Conservation (phyloP, 2,888 invertebrate genomes). For the Sminthurides aquaticus region DNA sequence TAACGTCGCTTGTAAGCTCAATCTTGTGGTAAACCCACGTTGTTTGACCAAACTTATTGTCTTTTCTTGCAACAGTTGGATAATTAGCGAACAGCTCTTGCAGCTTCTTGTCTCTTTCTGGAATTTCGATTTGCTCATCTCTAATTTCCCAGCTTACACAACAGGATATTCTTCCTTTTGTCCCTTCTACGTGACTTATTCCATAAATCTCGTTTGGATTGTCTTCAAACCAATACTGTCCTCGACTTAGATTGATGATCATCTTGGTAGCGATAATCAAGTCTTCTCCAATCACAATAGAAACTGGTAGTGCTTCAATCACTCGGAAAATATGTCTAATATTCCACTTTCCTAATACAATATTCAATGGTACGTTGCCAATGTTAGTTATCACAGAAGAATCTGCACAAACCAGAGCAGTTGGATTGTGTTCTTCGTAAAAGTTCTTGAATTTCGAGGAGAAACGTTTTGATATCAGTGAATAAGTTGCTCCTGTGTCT, state of each 20-base stretch:
- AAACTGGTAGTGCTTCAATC: background rate
- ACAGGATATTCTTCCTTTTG: background rate
- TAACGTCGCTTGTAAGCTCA: constrained; percentile 4
- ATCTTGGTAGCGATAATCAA: background rate
- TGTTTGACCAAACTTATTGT: no score
- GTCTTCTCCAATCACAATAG: constrained; percentile 4
- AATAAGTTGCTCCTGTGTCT: no score
- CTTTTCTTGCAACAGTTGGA: constrained; percentile 12
- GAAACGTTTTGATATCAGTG: background rate
- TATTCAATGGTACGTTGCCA: background rate
- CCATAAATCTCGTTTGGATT: background rate
- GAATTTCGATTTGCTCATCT: no score
- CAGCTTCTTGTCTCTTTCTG: background rate
- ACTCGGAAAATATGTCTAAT: background rate
- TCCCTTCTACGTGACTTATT: no score
- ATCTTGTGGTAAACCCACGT: constrained; percentile 11
- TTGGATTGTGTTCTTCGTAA: background rate
- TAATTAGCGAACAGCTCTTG: constrained; percentile 1
- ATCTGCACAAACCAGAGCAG: background rate
- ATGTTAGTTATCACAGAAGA: background rate
- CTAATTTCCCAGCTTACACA: background rate
- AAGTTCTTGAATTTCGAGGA: background rate
- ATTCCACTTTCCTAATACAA: background rate
- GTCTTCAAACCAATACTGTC: background rate
- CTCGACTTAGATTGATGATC: background rate